Base-by-base conservation (phyloP, 2,888 invertebrate species). In the Phortica magna region DNA sequence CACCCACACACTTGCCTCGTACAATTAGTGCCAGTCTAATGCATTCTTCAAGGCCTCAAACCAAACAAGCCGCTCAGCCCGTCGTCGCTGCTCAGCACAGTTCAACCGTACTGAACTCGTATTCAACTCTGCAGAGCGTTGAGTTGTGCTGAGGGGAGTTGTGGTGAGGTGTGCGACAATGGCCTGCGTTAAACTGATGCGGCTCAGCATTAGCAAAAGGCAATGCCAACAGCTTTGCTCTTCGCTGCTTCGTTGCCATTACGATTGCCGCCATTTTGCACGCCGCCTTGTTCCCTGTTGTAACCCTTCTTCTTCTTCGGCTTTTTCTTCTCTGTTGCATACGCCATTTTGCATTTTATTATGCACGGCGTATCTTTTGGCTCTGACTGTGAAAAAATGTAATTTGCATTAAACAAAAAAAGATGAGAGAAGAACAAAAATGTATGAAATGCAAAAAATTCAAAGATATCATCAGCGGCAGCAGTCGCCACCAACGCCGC, bases 1-100 rank as follows among this genome's bases (percentile, higher is more conserved):
- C 59, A 61, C 22, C 9, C 17, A 22, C 59, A 61, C 6, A 61
- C n/a, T 17, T 17, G n/a, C 61, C 61, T 10, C 43, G 19, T 42
- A n/a, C 67, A 67, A 67, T 67, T 67, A 67, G 67, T 67, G 67
- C 67, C 67, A 67, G 67, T 67, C 67, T 67, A 67, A 67, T 67
- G 67, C 67, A 19, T 67, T 67, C 19, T 43, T 67, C 42, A 67
- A 67, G 67, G 67, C 67, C 31, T 42, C 43, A 43, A 41, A 67
- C 41, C 42, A 42, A 41, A 41, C 14, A 1, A 31, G 31, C 31
- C 31, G 3, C 9, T 14, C 22, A 61, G 19, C 9, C 61, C 10
- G 17, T 0, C n/a, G n/a, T n/a, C n/a, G 19, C 61, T 4, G 41
- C 41, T 41, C 17, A 42, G 14, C 67, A 41, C 67, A 59, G 17